phyloP scores from a whole-genome alignment of 2,888 invertebrate species.

The Trichopria drosophilae region DNA sequence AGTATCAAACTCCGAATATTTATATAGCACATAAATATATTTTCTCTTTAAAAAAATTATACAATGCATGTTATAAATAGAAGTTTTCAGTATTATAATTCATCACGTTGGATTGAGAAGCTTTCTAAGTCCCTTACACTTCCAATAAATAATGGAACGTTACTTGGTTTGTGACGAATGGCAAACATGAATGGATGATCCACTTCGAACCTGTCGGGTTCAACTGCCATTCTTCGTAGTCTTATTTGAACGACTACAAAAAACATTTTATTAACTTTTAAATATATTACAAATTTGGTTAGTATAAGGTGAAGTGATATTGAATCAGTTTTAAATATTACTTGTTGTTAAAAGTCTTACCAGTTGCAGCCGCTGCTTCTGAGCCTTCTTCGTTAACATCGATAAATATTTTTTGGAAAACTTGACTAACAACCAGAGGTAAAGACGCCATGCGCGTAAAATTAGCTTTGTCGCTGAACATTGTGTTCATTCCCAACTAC shows the following conservation, averaged over 20 bases:
- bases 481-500: constrained; percentile 56
- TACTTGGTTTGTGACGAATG: constrained; percentile 47
- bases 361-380: constrained; percentile 64
- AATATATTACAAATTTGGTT: neutral
- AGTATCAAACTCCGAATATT: too few species aligned
- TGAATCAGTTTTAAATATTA: constrained; percentile 1
- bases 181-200: constrained; percentile 57
- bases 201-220: constrained; percentile 48
- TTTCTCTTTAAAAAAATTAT: too few species aligned
- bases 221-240: constrained; percentile 39
- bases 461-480: constrained; percentile 57
- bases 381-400: constrained; percentile 64
- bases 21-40: too few species aligned
- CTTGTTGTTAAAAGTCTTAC: constrained; percentile 45
- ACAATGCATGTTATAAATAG: too few species aligned
- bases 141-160: constrained; percentile 50
- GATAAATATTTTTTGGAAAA: constrained; percentile 63
- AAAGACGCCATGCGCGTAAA: constrained; percentile 55
- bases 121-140: constrained; percentile 44
- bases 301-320: too few species aligned
- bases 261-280: constrained; percentile 3
- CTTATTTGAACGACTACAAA: constrained; percentile 44
- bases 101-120: constrained; percentile 40
- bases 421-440: constrained; percentile 56
- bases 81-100: constrained; percentile 40